Percentiles rank a stretch among this genome's conserved stretches.
Evolutionary conservation across 2,888 invertebrate genomes (phyloP).

Genomic region (Oscheius myriophilus): DNA sequence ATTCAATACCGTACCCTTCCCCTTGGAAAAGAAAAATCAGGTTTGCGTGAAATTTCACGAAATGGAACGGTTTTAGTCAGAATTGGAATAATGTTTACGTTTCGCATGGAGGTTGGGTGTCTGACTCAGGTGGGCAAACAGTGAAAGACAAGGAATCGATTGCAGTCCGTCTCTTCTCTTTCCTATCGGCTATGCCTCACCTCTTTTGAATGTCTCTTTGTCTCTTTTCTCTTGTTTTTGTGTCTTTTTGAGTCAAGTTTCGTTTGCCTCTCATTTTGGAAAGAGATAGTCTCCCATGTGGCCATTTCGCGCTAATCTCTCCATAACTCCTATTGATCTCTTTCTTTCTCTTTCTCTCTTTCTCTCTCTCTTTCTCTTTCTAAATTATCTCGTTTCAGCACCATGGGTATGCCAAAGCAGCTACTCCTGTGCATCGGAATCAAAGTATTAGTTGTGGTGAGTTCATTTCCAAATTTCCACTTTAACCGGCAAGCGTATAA

Average conservation of each 20-base stretch:
- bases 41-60: too few relatives aligned
- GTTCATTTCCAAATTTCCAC: slow-evolving; percentile 40
- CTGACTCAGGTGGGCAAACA: too few relatives aligned
- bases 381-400: not conserved
- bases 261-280: slow-evolving; percentile 6
- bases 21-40: too few relatives aligned
- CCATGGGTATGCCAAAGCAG: slow-evolving; percentile 66
- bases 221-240: slow-evolving; percentile 17
- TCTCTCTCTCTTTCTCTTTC: not conserved
- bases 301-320: not conserved
- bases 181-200: not conserved
- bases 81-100: too few relatives aligned
- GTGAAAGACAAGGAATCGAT: too few relatives aligned
- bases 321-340: not conserved
- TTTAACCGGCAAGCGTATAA: not conserved
- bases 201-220: not conserved
- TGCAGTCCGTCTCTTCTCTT: too few relatives aligned
- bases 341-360: not conserved
- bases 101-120: too few relatives aligned
- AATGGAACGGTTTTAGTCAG: too few relatives aligned
- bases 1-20: too few relatives aligned
- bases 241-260: slow-evolving; percentile 4
- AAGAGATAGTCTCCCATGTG: not conserved
- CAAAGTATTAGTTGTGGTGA: slow-evolving; percentile 64
- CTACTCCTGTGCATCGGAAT: slow-evolving; percentile 61